Evolutionary conservation across 2,888 invertebrate species (phyloP), one percentile per base, ranked within the genome.

Genomic region (Ctena decussata): DNA sequence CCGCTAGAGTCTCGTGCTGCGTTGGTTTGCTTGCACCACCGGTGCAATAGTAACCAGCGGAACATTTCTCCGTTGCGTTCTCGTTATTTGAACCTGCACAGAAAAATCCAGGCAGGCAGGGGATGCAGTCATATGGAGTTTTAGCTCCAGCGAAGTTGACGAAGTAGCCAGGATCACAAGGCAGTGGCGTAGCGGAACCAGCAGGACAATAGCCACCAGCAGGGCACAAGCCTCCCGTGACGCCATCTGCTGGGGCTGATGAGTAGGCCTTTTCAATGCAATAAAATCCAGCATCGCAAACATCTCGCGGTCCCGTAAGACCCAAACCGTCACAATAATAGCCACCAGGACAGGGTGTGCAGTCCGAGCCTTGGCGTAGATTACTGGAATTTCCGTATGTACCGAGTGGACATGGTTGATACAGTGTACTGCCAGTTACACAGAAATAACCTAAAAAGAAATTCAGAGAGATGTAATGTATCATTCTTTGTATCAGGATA

Each of bases 311-410:
- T 49, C 84, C 90, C 21, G 94, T 95, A 11, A 91, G 83, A 11
- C 95, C 95, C 21, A 95, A 94, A 12, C 95, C 95, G 89, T 95
- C 95, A 88, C 95, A 95, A 88, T 95, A 95, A 70, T 94, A 92
- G 6, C 95, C 95, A 30, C 95, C 95, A 12, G 95, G 95, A 71
- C 95, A 95, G 0, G 95, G 95, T 18, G 94, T 94, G 80, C 95
- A 95, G 80, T 95, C 95, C n/a, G 94, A 93, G 73, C 92, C 93
- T 46, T 93, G 84, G 37, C 94, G 86, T 0, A 94, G 86, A 21
- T 91, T 86, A 3, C 94, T 94, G 6, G 93, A 94, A 90, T 95
- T 95, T 79, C 94, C 93, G 90, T 95, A 95, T 11, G 94, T 94
- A n/a, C 95, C 95, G 18, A 94, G 92, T 6, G 95, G 94, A 82